A percentile compares a stretch with the other conserved stretches of the same genome.
These are phyloP conservation scores for Karalla daura DNA, from an alignment of 2,797 vertebrate genomes.

Conservation along the genomic window DNA sequence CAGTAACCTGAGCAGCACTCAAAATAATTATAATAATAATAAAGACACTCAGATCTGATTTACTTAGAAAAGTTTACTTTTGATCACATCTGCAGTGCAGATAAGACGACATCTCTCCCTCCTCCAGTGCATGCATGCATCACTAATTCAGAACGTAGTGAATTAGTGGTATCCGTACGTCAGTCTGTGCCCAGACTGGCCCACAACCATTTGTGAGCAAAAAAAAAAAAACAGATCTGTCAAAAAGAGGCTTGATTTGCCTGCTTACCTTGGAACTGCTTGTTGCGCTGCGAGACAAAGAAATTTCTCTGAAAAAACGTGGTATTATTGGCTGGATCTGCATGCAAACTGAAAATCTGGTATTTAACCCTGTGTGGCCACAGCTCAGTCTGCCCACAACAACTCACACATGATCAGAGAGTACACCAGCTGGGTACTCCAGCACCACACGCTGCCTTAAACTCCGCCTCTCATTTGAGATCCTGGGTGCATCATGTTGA, in stretches of 20 bases:
- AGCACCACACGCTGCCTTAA: no score
- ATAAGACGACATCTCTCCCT: constrained; percentile 1
- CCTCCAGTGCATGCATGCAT: background rate
- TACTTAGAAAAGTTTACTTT: constrained; percentile 18
- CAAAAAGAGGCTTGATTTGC: constrained; percentile 14
- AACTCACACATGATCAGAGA: no score
- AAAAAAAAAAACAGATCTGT: background rate
- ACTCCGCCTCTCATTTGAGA: background rate
- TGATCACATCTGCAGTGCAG: constrained; percentile 54
- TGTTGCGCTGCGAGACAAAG: constrained; percentile 9
- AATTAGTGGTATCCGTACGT: constrained; percentile 1
- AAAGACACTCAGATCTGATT: background rate
- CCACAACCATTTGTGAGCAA: constrained; percentile 4
- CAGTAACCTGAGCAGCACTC: constrained; percentile 14
- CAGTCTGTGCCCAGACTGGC: constrained; percentile 8
- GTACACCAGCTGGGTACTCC: no score
- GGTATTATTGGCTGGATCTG: constrained; percentile 33
- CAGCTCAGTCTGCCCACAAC: background rate
- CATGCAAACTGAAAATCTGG: constrained; percentile 32
- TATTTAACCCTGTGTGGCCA: constrained; percentile 11
- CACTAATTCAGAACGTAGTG: background rate
- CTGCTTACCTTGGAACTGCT: constrained; percentile 12
- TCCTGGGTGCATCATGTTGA: background rate
- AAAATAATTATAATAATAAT: no score
- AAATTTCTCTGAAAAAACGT: background rate